Percentiles rank a stretch among this genome's conserved stretches.
Conservation (phyloP, 2,797 vertebrate genomes). For the Muscicapa comitata region DNA sequence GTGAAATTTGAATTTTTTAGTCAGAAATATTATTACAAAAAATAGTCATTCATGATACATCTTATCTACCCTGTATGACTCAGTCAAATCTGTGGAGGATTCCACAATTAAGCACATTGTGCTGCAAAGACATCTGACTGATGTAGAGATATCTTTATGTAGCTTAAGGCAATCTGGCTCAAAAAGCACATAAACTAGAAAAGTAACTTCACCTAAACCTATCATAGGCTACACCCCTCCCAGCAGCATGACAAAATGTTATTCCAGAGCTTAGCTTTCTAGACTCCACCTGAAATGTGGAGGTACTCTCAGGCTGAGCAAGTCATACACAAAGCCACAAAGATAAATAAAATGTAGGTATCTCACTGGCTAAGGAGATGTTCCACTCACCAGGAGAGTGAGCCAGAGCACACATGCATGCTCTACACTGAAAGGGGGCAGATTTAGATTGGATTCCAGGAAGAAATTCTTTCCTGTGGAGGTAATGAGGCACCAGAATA, state of each 20-base stretch:
- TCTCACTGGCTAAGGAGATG: neutral
- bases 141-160: neutral
- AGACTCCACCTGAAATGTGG: neutral
- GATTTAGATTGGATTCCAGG: neutral
- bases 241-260: neutral
- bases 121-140: neutral
- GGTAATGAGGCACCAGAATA: neutral
- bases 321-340: neutral
- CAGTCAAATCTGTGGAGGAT: neutral
- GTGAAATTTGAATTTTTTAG: neutral
- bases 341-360: neutral
- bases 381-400: neutral
- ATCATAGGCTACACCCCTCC: neutral
- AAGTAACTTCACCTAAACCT: neutral
- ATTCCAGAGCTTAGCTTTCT: neutral
- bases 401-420: accelerated
- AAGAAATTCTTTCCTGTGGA: neutral
- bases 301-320: neutral
- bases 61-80: neutral
- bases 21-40: neutral
- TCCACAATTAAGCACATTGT: neutral
- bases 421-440: neutral
- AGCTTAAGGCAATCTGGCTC: neutral
- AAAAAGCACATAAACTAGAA: neutral
- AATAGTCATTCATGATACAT: neutral